Conservation (phyloP, 1,140 invertebrate species). For the Dendroctonus valens region DNA sequence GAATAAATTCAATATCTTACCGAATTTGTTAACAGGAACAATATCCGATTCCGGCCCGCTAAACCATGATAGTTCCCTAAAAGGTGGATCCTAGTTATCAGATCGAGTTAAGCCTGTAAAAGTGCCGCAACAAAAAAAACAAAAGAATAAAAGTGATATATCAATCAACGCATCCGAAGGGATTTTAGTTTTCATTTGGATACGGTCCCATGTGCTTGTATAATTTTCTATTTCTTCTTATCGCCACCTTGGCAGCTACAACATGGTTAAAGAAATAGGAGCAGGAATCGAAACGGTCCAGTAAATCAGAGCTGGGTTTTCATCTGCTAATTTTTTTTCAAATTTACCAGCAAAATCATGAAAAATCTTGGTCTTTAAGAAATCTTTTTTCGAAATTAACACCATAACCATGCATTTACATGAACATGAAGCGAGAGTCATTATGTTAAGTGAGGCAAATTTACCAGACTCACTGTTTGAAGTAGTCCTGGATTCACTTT, state of each 20-base stretch:
- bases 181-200: conserved; percentile 35
- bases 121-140: conserved; percentile 9
- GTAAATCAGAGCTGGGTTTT: conserved; percentile 5
- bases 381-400: too few relatives aligned
- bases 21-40: too few relatives aligned
- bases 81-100: conserved; percentile 22
- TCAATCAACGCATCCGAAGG: conserved; percentile 28
- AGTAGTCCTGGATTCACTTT: too few relatives aligned
- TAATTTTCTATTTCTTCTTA: conserved; percentile 31
- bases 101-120: conserved; percentile 19
- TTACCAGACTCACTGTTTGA: too few relatives aligned
- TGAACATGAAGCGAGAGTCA: too few relatives aligned
- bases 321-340: too few relatives aligned
- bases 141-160: conserved; percentile 32
- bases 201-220: conserved; percentile 28
- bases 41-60: not conserved
- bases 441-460: too few relatives aligned
- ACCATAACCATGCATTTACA: too few relatives aligned
- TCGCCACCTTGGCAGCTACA: conserved; percentile 23
- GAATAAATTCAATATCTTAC: too few relatives aligned
- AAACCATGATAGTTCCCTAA: conserved; percentile 14
- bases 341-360: too few relatives aligned
- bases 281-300: conserved; percentile 21
- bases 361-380: too few relatives aligned
- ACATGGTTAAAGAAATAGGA: conserved; percentile 21